Conservation (phyloP, 23 tunicate species). For the Halocynthia roretzi region DNA sequence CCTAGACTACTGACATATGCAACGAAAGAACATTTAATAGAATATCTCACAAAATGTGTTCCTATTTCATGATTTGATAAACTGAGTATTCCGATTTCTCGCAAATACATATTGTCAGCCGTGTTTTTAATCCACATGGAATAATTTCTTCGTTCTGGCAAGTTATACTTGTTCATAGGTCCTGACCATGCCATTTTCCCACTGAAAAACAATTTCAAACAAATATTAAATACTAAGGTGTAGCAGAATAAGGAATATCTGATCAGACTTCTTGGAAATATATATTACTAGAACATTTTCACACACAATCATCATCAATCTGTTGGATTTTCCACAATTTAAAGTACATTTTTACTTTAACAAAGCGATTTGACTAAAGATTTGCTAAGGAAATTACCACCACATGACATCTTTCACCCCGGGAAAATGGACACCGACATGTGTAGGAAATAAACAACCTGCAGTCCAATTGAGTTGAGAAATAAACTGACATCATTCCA, state of each 20-base stretch:
- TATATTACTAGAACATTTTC: too few species aligned
- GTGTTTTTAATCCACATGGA: slow-evolving; percentile 23
- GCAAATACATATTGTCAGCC: slow-evolving; percentile 15
- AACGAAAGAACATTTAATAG: too few species aligned
- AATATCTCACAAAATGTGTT: slow-evolving; percentile 18
- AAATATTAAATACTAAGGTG: too few species aligned
- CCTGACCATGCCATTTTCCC: slow-evolving; percentile 28
- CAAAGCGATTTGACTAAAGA: too few species aligned
- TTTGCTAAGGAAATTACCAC: too few species aligned
- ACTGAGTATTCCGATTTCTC: slow-evolving; percentile 25
- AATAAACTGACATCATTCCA: slow-evolving; percentile 33
- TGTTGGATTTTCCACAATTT: too few species aligned
- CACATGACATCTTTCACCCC: too few species aligned
- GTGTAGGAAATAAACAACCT: background rate
- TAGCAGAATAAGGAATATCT: too few species aligned
- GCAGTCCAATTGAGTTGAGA: slow-evolving; percentile 18
- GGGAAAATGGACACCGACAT: too few species aligned
- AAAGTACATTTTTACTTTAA: too few species aligned
- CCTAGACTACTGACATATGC: background rate
- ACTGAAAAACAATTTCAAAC: background rate
- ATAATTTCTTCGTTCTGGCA: slow-evolving; percentile 19
- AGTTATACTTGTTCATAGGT: slow-evolving; percentile 19
- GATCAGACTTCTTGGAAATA: too few species aligned
- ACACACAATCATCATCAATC: too few species aligned
- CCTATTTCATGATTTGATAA: slow-evolving; percentile 27